Percentiles rank a stretch among this genome's conserved stretches.
Evolutionary conservation across 1,140 invertebrate genomes (phyloP).

Genomic region (Aradophagus sp.): DNA sequence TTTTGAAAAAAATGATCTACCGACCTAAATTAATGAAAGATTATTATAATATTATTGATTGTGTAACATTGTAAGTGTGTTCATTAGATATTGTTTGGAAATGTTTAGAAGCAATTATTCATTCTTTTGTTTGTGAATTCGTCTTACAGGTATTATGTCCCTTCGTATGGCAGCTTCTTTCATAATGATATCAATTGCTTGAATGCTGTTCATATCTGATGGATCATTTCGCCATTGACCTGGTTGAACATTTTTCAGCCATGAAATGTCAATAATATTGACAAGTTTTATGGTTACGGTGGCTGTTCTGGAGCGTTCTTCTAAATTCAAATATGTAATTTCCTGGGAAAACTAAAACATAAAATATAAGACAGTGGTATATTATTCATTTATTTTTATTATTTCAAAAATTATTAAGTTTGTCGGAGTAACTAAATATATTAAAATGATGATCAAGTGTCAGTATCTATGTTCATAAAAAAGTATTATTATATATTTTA

Average conservation of each 20-base stretch:
- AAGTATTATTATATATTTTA: no score
- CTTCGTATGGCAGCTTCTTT: conserved; percentile 73
- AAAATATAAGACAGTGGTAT: no score
- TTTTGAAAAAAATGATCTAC: conserved; percentile 74
- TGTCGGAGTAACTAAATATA: background rate
- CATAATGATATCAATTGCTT: conserved; percentile 89
- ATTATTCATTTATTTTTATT: background rate
- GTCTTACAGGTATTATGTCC: conserved; percentile 1
- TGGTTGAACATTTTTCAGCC: conserved; percentile 73
- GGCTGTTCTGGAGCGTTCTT: conserved; percentile 7
- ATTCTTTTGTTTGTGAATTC: no score
- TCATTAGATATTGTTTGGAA: no score
- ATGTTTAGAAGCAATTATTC: no score
- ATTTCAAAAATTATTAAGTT: background rate
- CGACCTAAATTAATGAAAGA: conserved; percentile 64
- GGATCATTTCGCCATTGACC: conserved; percentile 64
- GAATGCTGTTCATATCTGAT: conserved; percentile 80
- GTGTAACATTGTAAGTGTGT: no score
- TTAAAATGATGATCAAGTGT: no score
- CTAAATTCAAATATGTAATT: background rate
- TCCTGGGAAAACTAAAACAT: conserved; percentile 2
- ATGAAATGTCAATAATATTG: conserved; percentile 75
- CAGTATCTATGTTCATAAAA: no score
- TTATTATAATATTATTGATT: background rate
- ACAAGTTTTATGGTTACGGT: conserved; percentile 77